These are phyloP conservation scores for Bhutanitis thaidina DNA, from an alignment of 2,888 invertebrate species.

Conservation along the genomic window DNA sequence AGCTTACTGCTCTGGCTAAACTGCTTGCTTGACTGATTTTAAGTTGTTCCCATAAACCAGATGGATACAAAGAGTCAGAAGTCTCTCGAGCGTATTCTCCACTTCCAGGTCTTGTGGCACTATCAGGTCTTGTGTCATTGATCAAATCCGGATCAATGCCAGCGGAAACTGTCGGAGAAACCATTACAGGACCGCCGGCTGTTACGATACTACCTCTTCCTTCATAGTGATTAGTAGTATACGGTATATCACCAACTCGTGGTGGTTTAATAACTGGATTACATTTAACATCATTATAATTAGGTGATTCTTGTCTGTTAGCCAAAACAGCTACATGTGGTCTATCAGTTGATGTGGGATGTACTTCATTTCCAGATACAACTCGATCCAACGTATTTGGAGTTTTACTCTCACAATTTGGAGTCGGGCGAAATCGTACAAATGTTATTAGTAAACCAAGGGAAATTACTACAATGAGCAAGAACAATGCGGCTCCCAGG, in stretches of 20 bases:
- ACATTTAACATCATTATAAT: conserved; percentile 64
- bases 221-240: conserved; percentile 84
- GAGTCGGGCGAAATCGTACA: conserved; percentile 85
- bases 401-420: conserved; percentile 87
- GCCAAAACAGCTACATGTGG: conserved; percentile 79
- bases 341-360: conserved; percentile 67
- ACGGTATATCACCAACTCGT: conserved; percentile 83
- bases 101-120: conserved; percentile 80
- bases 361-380: conserved; percentile 80
- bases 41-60: conserved; percentile 87
- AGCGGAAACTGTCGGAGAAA: conserved; percentile 86
- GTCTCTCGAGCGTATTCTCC: conserved; percentile 89
- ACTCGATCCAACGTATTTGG: conserved; percentile 87
- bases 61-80: conserved; percentile 88
- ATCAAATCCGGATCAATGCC: conserved; percentile 92
- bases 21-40: conserved; percentile 72
- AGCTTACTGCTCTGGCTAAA: conserved; percentile 79
- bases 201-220: conserved; percentile 83
- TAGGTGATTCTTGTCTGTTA: conserved; percentile 69
- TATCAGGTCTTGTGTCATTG: conserved; percentile 87
- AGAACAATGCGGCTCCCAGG: conserved; percentile 88
- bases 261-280: conserved; percentile 88
- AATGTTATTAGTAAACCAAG: conserved; percentile 85
- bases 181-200: conserved; percentile 82
- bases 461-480: conserved; percentile 87